phyloP scores from a whole-genome alignment of 2,888 invertebrate species.

The Tribolium freemani region DNA sequence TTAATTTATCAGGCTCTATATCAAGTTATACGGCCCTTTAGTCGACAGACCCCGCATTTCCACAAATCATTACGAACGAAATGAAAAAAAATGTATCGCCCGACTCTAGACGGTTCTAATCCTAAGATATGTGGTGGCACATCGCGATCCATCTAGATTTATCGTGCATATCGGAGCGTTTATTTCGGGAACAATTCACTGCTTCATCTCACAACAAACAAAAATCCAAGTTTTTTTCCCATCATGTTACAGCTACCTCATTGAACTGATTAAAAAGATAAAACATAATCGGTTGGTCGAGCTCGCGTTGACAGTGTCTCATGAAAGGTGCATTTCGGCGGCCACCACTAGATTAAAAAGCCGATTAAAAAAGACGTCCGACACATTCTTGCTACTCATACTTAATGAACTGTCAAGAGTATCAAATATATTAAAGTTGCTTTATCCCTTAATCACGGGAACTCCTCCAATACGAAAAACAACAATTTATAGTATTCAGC shows the following conservation, averaged over 20 bases:
- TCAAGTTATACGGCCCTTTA: slow-evolving; percentile 64
- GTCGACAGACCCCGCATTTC: slow-evolving; percentile 64
- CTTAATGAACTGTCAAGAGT: slow-evolving; percentile 62
- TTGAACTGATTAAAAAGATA: slow-evolving; percentile 50
- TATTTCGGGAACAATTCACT: slow-evolving; percentile 40
- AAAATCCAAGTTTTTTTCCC: slow-evolving; percentile 12
- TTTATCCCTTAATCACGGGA: neutral
- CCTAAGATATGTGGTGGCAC: slow-evolving; percentile 57
- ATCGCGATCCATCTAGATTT: slow-evolving; percentile 54
- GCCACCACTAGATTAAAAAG: slow-evolving; percentile 55
- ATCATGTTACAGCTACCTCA: slow-evolving; percentile 1
- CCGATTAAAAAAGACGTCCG: slow-evolving; percentile 53
- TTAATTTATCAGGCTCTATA: slow-evolving; percentile 70
- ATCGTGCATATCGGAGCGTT: slow-evolving; percentile 46
- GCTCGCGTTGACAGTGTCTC: slow-evolving; percentile 55
- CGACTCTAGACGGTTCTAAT: slow-evolving; percentile 56
- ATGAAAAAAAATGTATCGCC: slow-evolving; percentile 63
- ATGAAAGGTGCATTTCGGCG: slow-evolving; percentile 56
- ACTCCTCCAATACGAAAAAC: neutral
- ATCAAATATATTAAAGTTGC: neutral
- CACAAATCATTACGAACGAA: slow-evolving; percentile 66
- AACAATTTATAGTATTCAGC: slow-evolving; percentile 4
- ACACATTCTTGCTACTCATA: slow-evolving; percentile 63
- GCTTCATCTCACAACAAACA: slow-evolving; percentile 10
- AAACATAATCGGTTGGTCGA: slow-evolving; percentile 53